Conservation (phyloP, 30 jellyfish, hydroid and myxozoan species). For the Euphysa ruthae region DNA sequence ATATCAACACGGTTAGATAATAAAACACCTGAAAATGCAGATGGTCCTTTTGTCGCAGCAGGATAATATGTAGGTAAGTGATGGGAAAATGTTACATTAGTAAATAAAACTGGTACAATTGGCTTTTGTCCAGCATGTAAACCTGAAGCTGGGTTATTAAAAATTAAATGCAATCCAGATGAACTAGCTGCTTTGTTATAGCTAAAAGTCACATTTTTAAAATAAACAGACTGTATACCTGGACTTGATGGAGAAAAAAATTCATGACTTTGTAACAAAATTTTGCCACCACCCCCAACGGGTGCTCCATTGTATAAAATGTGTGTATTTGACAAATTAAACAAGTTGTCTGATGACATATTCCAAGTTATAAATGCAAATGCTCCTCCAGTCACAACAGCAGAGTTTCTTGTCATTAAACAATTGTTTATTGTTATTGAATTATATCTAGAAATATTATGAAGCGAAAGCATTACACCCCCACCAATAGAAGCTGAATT, state of each 20-base stretch:
- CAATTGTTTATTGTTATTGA: conserved; percentile 5
- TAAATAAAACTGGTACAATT: conserved; percentile 14
- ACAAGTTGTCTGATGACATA: conserved; percentile 2
- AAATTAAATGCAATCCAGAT: conserved; percentile 51
- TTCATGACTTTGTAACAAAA: conserved; percentile 5
- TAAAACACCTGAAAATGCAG: conserved; percentile 56
- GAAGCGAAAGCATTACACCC: conserved; percentile 49
- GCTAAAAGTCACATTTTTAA: conserved; percentile 9
- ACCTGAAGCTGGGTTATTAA: not conserved
- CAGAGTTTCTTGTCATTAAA: conserved; percentile 28
- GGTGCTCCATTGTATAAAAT: conserved; percentile 34
- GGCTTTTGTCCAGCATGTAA: conserved; percentile 2
- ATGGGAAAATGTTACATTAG: conserved; percentile 43
- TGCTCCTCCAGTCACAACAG: conserved; percentile 53
- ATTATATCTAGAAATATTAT: conserved; percentile 24
- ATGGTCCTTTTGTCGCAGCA: conserved; percentile 4
- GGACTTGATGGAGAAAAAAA: not conserved
- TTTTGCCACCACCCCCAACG: conserved; percentile 64
- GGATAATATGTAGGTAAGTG: conserved; percentile 2
- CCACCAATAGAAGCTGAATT: conserved; percentile 73
- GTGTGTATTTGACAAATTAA: conserved; percentile 6
- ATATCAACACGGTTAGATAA: conserved; percentile 48
- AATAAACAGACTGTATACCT: conserved; percentile 7
- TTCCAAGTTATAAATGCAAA: conserved; percentile 42
- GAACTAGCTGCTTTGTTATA: conserved; percentile 54